Evolutionary conservation across 2,888 invertebrate species (phyloP).

Genomic region (Unio delphinus): DNA sequence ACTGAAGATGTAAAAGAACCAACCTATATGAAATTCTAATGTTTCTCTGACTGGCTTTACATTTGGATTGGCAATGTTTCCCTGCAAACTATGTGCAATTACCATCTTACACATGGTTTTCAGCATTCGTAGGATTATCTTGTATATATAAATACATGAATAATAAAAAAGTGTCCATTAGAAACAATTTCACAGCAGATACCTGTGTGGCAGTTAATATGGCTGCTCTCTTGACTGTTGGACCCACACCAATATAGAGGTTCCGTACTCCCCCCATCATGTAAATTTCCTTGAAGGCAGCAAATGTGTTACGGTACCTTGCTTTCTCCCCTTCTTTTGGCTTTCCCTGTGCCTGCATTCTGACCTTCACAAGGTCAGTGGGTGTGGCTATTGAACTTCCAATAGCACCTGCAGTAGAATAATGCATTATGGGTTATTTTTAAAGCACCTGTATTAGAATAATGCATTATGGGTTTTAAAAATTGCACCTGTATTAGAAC

Average conservation of each 20-base stretch:
- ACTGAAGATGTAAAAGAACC: no score
- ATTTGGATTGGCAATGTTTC: no score
- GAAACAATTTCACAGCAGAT: not conserved
- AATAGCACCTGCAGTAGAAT: conserved; percentile 44
- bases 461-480: no score
- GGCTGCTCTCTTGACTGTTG: conserved; percentile 61
- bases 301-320: conserved; percentile 42
- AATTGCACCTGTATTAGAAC: no score
- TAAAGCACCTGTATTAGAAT: no score
- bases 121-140: no score
- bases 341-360: conserved; percentile 57
- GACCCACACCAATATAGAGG: conserved; percentile 57
- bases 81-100: no score
- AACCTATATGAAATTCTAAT: no score
- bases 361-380: conserved; percentile 61
- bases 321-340: conserved; percentile 20
- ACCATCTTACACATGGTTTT: no score
- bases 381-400: conserved; percentile 62
- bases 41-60: no score
- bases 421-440: no score
- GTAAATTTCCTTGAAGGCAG: conserved; percentile 49
- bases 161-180: not conserved
- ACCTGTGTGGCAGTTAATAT: conserved; percentile 65
- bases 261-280: conserved; percentile 48
- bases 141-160: no score